Evolutionary conservation across 2,797 vertebrate species (phyloP), one percentile per base, ranked within the genome.

Genomic region (Cichlasoma orientale): DNA sequence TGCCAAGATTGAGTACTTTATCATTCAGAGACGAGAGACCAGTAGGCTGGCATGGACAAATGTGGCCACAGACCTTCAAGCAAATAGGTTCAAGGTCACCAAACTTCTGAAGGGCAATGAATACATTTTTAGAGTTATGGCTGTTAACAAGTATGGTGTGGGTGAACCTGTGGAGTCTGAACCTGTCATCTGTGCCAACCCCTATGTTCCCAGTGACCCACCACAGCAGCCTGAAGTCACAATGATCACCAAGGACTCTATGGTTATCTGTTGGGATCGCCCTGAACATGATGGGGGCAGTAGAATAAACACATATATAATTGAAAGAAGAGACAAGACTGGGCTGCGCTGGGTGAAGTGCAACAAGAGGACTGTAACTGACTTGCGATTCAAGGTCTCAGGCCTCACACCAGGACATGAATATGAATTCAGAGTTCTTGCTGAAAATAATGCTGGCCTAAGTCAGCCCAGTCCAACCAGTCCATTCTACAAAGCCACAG

Each of bases 71-170:
- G 98, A 99, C 83, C 96, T 98, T 88, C 97, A 97, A 80, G 93
- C 98, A 47, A 99, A 97, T 87, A 97, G 98, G 92, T 94, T 98
- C 73, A 99, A 99, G 87, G 97, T 99, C 79, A 97, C 97, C 55
- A 99, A 99, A 91, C 96, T 99, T 79, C 91, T 99, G 76, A 97
- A 98, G 94, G 97, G 98, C 91, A 99, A 99, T 89, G 98, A 99
- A 89, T 99, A 99, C 1, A 93, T 99, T 69, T 99, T 99, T 91
- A 97, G 98, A 92, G 98, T 99, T 70, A 98, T 99, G 98, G 98
- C 97, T 89, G 98, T 99, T 79, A 99, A 99, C 93, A 99, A 99
- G 92, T 99, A 98, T 1, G 98, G 98, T 47, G 88, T 97, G 80
- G 98, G 98, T 86, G 98, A 99, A 89, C 94, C 97, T 18, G 85